Evolutionary conservation across 2,888 invertebrate genomes (phyloP).

Genomic region (Dryomyza anilis): DNA sequence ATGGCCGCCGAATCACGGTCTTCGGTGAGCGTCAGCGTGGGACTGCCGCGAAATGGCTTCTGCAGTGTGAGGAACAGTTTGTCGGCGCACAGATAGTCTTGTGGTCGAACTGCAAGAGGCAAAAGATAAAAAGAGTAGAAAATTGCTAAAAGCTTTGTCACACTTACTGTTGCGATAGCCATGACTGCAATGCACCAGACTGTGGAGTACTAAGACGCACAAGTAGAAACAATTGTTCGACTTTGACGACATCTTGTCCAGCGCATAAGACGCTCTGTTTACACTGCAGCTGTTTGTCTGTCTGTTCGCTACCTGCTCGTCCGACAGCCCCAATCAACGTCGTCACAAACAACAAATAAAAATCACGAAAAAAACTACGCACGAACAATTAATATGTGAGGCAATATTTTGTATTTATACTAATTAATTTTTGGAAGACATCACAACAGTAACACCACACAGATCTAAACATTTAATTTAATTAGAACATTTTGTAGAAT

Average conservation of each 20-base stretch:
- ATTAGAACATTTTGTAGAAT: too few relatives aligned
- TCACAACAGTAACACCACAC: too few relatives aligned
- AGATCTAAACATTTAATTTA: too few relatives aligned
- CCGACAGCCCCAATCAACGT: background rate
- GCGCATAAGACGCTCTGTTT: too few relatives aligned
- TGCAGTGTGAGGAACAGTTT: slow-evolving; percentile 47
- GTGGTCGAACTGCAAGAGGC: slow-evolving; percentile 47
- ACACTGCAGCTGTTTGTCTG: background rate
- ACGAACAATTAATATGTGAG: too few relatives aligned
- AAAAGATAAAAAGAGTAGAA: too few relatives aligned
- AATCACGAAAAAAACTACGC: too few relatives aligned
- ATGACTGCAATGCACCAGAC: slow-evolving; percentile 30
- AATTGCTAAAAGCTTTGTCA: background rate
- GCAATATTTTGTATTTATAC: too few relatives aligned
- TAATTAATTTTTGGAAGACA: too few relatives aligned
- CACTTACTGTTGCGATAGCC: slow-evolving; percentile 44
- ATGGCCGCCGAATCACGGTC: slow-evolving; percentile 54
- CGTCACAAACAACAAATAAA: background rate
- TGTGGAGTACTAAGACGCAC: slow-evolving; percentile 20
- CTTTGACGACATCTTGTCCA: slow-evolving; percentile 38
- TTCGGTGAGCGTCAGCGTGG: slow-evolving; percentile 48
- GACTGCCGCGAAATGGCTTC: slow-evolving; percentile 52
- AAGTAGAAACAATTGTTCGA: slow-evolving; percentile 27
- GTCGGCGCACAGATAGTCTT: slow-evolving; percentile 55
- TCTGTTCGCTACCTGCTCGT: background rate